Evolutionary conservation across 2,888 invertebrate species (phyloP).

Genomic region (Autographa gamma): DNA sequence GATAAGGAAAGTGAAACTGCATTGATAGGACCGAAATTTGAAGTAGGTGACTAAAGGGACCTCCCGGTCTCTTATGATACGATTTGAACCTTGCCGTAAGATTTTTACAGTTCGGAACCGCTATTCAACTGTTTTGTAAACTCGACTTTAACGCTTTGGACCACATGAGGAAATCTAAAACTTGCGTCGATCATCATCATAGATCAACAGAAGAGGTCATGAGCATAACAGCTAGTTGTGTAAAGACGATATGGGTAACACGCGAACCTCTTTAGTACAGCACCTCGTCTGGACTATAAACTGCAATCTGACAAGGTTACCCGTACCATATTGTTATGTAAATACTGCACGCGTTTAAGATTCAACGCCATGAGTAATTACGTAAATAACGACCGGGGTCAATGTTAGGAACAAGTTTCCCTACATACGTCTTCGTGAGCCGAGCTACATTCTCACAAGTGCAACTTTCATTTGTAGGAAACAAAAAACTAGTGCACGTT

Average conservation of each 20-base stretch:
- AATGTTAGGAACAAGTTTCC: constrained; percentile 83
- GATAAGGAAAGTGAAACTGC: constrained; percentile 54
- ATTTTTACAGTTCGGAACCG: too few relatives aligned
- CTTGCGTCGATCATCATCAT: not conserved
- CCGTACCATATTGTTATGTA: constrained; percentile 33
- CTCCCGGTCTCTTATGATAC: not conserved
- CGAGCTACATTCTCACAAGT: constrained; percentile 82
- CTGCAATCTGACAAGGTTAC: constrained; percentile 24
- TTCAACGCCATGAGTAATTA: constrained; percentile 53
- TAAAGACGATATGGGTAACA: not conserved
- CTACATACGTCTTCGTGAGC: constrained; percentile 64
- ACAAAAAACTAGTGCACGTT: constrained; percentile 83
- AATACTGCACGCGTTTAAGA: constrained; percentile 21
- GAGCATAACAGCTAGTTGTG: not conserved
- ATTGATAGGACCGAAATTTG: constrained; percentile 19
- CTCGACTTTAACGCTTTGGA: too few relatives aligned
- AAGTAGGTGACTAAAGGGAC: not conserved
- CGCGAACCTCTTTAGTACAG: not conserved
- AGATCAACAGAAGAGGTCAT: not conserved
- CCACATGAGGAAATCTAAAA: too few relatives aligned
- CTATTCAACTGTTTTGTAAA: too few relatives aligned
- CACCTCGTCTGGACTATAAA: not conserved
- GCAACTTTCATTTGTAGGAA: constrained; percentile 86
- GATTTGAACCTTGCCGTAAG: not conserved
- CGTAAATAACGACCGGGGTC: constrained; percentile 68